Evolutionary conservation across 2,797 vertebrate genomes (phyloP), one percentile per base, ranked within the genome.

Genomic region (Leptoclinus maculatus): DNA sequence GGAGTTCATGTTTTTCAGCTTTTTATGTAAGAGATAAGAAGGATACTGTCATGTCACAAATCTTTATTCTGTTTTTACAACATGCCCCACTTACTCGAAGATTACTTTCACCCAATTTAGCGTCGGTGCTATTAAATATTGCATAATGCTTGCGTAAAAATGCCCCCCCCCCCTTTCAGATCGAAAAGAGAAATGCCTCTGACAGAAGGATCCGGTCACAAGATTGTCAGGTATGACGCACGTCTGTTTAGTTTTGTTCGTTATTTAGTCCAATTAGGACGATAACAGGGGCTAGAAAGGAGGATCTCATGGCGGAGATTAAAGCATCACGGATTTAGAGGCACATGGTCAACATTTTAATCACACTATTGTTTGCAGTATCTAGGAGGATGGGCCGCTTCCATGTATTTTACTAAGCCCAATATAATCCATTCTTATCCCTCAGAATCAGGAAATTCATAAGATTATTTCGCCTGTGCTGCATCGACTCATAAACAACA

Each of bases 161-260:
- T 71, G 16, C 68, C 47, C 75, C 4, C 16, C 53, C 32, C n/a
- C 43, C 41, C 17, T 87, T 60, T 66, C 83, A 95, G 94, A 82
- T 87, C 72, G 2, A 91, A 86, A 81, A 89, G 91, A 90, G 91
- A 94, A 78, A 84, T 90, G 51, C 75, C 71, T 38, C 76, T 65
- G 45, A 63, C 39, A 10, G 72, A 79, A 58, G 80, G 39, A 78
- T 47, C 51, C 14, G 6, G 51, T 19, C 80, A 36, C 39, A 92
- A 89, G 76, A 84, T 81, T 67, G 84, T 84, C 89, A 94, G 94
- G 93, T 94, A 91, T 65, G 68, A 19, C 8, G 3, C 34, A 17
- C 68, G 16, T 74, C 21, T 65, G 23, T 71, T 19, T 58, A n/a
- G n/a, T 23, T 5, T 19, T 16, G 17, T 29, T 41, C 45, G 51